Conservation (phyloP, 2,888 invertebrate species). For the Microchrysa polita region DNA sequence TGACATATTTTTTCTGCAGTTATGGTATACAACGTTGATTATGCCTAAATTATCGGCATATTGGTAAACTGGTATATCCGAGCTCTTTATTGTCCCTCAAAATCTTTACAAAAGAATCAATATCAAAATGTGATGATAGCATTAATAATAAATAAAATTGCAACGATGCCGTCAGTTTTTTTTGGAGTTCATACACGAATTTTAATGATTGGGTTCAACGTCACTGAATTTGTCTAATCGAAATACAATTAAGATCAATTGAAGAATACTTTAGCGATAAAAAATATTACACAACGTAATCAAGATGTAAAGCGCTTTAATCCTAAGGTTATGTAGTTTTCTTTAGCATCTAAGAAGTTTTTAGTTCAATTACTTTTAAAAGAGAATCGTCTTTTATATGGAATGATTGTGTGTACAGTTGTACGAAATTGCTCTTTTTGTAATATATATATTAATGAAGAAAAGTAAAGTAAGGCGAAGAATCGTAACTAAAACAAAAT, state of each 20-base stretch:
- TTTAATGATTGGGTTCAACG: background rate
- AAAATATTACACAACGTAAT: background rate
- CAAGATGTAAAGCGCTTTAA: slow-evolving; percentile 38
- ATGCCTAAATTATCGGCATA: too few relatives aligned
- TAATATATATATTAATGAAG: background rate
- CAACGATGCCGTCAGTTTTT: background rate
- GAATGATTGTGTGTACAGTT: slow-evolving; percentile 28
- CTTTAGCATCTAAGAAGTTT: slow-evolving; percentile 30
- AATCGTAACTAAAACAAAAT: background rate
- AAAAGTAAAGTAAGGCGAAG: background rate
- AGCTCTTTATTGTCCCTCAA: too few relatives aligned
- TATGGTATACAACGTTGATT: too few relatives aligned
- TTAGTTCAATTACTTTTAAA: slow-evolving; percentile 46
- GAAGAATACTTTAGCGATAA: background rate
- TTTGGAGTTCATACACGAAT: background rate
- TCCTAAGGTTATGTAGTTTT: slow-evolving; percentile 29
- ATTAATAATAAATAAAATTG: too few relatives aligned
- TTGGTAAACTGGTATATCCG: too few relatives aligned
- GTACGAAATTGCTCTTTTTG: background rate
- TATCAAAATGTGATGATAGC: background rate
- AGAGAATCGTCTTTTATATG: slow-evolving; percentile 46
- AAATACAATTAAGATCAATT: slow-evolving; percentile 9
- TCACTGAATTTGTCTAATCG: background rate
- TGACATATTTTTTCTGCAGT: too few relatives aligned
- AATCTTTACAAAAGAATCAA: background rate